phyloP scores from a whole-genome alignment of 92 coral and sea anemone species.

The Pocillopora grandis region DNA sequence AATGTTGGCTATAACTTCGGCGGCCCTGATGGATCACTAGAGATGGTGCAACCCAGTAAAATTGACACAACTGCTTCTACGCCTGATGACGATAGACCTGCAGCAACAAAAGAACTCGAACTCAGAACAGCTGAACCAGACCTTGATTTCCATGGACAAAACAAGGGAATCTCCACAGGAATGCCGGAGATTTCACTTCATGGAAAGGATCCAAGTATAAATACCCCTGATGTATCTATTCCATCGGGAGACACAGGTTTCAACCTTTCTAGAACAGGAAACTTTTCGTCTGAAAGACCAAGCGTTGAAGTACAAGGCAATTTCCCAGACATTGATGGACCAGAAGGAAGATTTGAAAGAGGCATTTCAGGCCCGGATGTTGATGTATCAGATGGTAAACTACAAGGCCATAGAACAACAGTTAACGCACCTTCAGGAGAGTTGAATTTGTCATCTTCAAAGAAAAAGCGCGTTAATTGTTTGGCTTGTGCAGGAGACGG shows the following conservation, averaged over 20 bases:
- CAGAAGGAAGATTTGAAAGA: neutral
- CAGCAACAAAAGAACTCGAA: constrained; percentile 8
- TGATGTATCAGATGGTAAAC: constrained; percentile 2
- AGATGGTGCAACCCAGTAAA: constrained; percentile 22
- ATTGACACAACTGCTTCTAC: constrained; percentile 12
- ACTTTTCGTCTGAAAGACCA: constrained; percentile 8
- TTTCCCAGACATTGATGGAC: constrained; percentile 6
- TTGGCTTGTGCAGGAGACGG: constrained; percentile 23
- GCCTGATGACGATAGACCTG: constrained; percentile 33
- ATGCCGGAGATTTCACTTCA: neutral
- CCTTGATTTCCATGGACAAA: neutral
- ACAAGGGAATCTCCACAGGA: constrained; percentile 5
- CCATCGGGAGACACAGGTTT: constrained; percentile 34
- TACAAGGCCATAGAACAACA: neutral
- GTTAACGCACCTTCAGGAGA: neutral
- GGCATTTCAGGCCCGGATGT: constrained; percentile 8
- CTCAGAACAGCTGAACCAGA: constrained; percentile 22
- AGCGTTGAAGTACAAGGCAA: neutral
- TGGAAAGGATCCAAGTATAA: neutral
- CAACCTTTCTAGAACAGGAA: constrained; percentile 6
- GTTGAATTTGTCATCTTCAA: neutral
- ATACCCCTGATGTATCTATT: constrained; percentile 9
- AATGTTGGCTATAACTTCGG: constrained; percentile 23
- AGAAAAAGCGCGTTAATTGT: constrained; percentile 29
- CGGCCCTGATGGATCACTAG: constrained; percentile 42